Conservation (phyloP, 2,888 invertebrate species). For the Polymixis flavicincta region DNA sequence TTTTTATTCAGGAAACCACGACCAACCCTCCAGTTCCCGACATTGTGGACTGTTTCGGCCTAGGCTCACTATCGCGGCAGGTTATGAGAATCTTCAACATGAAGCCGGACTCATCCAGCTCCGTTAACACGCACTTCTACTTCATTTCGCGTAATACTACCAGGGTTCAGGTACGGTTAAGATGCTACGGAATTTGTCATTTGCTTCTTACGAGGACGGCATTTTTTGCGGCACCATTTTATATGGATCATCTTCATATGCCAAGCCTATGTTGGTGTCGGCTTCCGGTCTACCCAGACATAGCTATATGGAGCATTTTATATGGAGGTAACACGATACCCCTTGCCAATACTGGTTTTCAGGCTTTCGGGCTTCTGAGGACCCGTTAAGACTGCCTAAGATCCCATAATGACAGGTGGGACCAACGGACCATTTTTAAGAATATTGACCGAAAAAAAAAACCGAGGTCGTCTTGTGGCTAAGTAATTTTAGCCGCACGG, state of each 20-base stretch:
- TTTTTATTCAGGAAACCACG: constrained; percentile 49
- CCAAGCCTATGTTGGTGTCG: background rate
- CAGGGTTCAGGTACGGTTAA: constrained; percentile 82
- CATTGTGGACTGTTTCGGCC: constrained; percentile 89
- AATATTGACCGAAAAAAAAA: background rate
- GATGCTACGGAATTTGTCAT: background rate
- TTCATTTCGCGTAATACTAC: constrained; percentile 83
- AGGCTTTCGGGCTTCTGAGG: background rate
- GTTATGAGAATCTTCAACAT: constrained; percentile 86
- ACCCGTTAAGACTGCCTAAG: background rate
- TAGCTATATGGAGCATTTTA: background rate
- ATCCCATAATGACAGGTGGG: background rate
- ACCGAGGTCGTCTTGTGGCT: too few relatives aligned
- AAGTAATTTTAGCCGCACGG: too few relatives aligned
- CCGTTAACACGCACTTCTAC: constrained; percentile 88
- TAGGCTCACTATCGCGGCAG: constrained; percentile 81
- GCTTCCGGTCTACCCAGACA: background rate
- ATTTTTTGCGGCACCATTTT: background rate
- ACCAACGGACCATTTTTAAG: background rate
- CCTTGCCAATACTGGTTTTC: background rate
- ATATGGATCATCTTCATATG: background rate
- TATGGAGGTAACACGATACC: too few relatives aligned
- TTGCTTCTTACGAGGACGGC: background rate
- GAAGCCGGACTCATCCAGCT: constrained; percentile 81
- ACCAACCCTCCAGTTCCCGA: constrained; percentile 52